Evolutionary conservation across 2,888 invertebrate genomes (phyloP), one percentile per base, ranked within the genome.

Genomic region (Zaprionus lineosus): DNA sequence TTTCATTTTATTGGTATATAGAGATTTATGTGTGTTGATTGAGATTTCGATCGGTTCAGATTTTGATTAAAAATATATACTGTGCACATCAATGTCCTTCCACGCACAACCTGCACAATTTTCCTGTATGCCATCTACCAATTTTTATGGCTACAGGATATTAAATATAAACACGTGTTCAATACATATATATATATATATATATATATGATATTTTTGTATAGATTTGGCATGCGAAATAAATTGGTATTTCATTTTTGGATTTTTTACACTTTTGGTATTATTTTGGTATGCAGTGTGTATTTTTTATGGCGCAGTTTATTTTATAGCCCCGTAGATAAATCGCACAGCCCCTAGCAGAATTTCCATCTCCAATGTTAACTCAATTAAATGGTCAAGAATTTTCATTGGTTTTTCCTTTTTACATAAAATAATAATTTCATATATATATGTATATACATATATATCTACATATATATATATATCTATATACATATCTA

Each of bases 91-190:
- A n/a, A n/a, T n/a, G n/a, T n/a, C n/a, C n/a, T 19, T 19, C 3
- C 5, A 19, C 19, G 19, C 19, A n/a, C 19, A 19, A 19, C 19
- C 5, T 19, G 19, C 19, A 19, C 19, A 19, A 19, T 5, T 19
- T 19, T 19, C 5, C 5, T 3, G 19, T 19, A 19, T 19, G 19
- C 5, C 3, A 19, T 5, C 5, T 21, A 24, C n/a, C 18, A 16
- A 11, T 2, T 26, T 24, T 2, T 12, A 8, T 28, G 9, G 15
- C 7, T 19, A 26, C 26, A 39, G 39, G 44, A 47, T 67, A 52
- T 47, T 33, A 41, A 34, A 58, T n/a, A n/a, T n/a, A 55, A 67
- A 60, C 67, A 60, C 72, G 72, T 67, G 73, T 72, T 72, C 69
- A 43, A 46, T 67, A 31, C 36, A 29, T 18, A 36, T 34, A 41